Conservation (phyloP, 1,140 invertebrate species). For the Drosophila baimaii region DNA sequence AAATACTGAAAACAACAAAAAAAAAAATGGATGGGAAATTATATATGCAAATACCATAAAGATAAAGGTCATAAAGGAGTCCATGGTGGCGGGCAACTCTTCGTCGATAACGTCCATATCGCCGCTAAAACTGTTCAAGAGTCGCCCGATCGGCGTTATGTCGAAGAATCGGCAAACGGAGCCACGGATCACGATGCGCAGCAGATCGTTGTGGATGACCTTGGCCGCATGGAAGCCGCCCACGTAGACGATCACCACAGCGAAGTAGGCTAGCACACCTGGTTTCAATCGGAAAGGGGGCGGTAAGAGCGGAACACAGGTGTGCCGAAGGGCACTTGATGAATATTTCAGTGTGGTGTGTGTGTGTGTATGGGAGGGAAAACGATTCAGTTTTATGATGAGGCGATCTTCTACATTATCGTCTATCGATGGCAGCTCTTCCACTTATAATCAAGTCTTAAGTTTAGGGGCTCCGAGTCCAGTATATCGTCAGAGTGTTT, state of each 20-base stretch:
- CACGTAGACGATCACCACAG: conserved; percentile 88
- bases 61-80: conserved; percentile 89
- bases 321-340: conserved; percentile 9
- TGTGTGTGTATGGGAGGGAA: not conserved
- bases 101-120: conserved; percentile 93
- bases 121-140: conserved; percentile 94
- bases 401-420: conserved; percentile 43
- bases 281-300: conserved; percentile 27
- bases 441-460: conserved; percentile 20
- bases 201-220: conserved; percentile 88
- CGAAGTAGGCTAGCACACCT: conserved; percentile 89
- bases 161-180: conserved; percentile 92
- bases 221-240: conserved; percentile 89
- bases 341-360: not conserved
- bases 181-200: conserved; percentile 89
- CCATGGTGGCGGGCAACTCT: conserved; percentile 89
- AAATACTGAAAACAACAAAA: conserved; percentile 85
- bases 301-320: conserved; percentile 36
- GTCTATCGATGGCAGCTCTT: conserved; percentile 13
- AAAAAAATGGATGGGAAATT: conserved; percentile 60
- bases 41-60: conserved; percentile 87
- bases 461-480: conserved; percentile 56
- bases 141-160: conserved; percentile 92
- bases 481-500: conserved; percentile 51
- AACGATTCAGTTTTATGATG: conserved; percentile 16